A percentile compares a stretch with the other conserved stretches of the same genome.
Evolutionary conservation across 1,140 invertebrate species (phyloP).

Genomic region (Drosophila nigrodunni): DNA sequence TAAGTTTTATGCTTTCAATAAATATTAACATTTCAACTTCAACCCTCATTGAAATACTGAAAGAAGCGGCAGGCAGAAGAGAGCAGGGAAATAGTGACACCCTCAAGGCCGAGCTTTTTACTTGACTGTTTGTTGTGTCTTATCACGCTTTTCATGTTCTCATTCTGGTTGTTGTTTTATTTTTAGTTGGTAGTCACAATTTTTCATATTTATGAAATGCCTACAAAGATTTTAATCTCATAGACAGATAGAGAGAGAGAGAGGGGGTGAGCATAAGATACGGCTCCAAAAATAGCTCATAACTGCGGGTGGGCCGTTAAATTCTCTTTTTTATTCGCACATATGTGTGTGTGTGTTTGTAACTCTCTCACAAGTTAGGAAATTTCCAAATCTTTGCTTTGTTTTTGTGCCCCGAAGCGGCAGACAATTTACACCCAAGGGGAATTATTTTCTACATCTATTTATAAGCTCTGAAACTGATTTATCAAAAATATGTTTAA

Average conservation of each 20-base stretch:
- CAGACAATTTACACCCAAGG: too few relatives aligned
- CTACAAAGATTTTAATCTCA: conserved; percentile 65
- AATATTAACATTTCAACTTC: conserved; percentile 57
- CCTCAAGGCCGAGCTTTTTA: conserved; percentile 10
- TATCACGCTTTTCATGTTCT: conserved; percentile 36
- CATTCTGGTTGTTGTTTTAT: conserved; percentile 25
- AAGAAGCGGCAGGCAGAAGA: not conserved
- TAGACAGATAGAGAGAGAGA: conserved; percentile 2
- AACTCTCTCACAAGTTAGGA: conserved; percentile 37
- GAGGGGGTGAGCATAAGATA: not conserved
- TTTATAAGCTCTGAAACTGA: too few relatives aligned
- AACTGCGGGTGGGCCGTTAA: conserved; percentile 54
- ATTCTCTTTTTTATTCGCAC: conserved; percentile 17
- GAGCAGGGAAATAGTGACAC: not conserved
- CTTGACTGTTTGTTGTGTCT: conserved; percentile 13
- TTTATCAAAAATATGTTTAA: too few relatives aligned
- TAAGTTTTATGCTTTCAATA: conserved; percentile 59
- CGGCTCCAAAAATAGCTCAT: conserved; percentile 46
- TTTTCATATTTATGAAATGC: conserved; percentile 64
- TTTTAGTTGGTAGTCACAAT: conserved; percentile 54
- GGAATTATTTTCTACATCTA: too few relatives aligned
- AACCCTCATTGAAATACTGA: not conserved
- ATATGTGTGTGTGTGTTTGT: conserved; percentile 21
- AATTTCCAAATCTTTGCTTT: conserved; percentile 20
- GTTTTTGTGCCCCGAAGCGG: too few relatives aligned